Evolutionary conservation across 2,888 invertebrate genomes (phyloP), one percentile per base, ranked within the genome.

Genomic region (Onthophagus sagittarius): DNA sequence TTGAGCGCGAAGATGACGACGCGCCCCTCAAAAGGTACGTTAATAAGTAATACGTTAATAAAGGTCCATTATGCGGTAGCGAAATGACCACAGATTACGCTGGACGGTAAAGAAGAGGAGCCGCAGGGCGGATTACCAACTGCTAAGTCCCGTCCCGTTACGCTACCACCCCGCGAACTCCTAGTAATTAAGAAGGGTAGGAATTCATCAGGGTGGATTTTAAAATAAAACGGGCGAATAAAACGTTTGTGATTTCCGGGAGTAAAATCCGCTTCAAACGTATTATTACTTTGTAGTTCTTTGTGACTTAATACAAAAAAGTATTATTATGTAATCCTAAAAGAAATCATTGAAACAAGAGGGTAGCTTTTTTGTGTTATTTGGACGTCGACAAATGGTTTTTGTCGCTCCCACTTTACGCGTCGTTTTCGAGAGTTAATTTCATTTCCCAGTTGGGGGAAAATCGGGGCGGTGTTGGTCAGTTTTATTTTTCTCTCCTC

Each of bases 161-260:
- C 31, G 31, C 31, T 67, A 23, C 64, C 15, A 15, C 64, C 62
- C 64, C 64, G 64, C 64, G 67, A 9, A 23, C 67, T 15, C 31
- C 67, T 77, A 80, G 83, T 83, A 84, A 84, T 84, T 84, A 84
- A 83, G 84, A 83, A 82, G 84, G 83, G 83, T 83, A 81, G 82
- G 84, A 83, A 84, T 83, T 83, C 83, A 84, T 82, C 83, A 83
- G 81, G 81, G 81, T 79, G 83, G 84, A 84, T 84, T 83, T 83
- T 82, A 79, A 80, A 82, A 82, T 82, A 81, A 81, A 83, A 82
- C 80, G 79, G 80, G 81, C 81, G 39, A 53, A 53, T 53, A 53
- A 53, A 53, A 53, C 39, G 39, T 23, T 23, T 23, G 23, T 11
- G 39, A 53, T 53, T 53, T 53, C 39, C 39, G 39, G 39, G 23